A percentile compares a stretch with the other conserved stretches of the same genome.
These are phyloP conservation scores for Aphyosemion australe DNA, from an alignment of 2,113 vertebrate genomes.

Conservation along the genomic window DNA sequence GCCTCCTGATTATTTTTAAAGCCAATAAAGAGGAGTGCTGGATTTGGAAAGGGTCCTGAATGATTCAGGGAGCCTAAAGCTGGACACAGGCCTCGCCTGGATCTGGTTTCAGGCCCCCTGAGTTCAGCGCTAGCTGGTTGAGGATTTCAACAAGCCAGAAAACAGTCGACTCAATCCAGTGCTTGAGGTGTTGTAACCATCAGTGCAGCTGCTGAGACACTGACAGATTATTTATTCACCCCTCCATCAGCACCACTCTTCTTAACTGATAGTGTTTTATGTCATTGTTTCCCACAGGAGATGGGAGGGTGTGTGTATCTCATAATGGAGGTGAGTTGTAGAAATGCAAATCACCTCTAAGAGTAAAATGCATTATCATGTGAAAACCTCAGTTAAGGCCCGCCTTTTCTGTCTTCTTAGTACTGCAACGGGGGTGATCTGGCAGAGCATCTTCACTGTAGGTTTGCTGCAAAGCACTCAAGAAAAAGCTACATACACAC, in stretches of 20 bases:
- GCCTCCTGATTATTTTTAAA: background rate
- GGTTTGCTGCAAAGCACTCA: slow-evolving; percentile 67
- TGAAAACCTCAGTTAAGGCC: background rate
- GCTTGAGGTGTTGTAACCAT: slow-evolving; percentile 18
- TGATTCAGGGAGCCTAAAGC: background rate
- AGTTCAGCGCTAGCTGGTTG: background rate
- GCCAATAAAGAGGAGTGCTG: background rate
- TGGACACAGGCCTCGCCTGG: background rate
- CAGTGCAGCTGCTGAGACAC: background rate
- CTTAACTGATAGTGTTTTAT: slow-evolving; percentile 27
- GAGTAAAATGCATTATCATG: background rate
- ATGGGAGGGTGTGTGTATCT: slow-evolving; percentile 94
- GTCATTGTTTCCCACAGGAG: slow-evolving; percentile 80
- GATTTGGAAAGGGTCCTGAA: background rate
- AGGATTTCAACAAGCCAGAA: slow-evolving; percentile 27
- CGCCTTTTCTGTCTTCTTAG: slow-evolving; percentile 72
- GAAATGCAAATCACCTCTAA: slow-evolving; percentile 12
- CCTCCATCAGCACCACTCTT: no score
- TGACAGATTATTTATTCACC: background rate
- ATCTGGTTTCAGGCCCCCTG: slow-evolving; percentile 23
- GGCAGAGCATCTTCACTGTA: slow-evolving; percentile 96
- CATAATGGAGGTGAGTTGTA: slow-evolving; percentile 94
- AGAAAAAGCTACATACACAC: no score
- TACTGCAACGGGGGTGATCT: slow-evolving; percentile 98
- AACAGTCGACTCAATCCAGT: background rate